Conservation (phyloP, 2,797 vertebrate species). For the Muscicapa striata region DNA sequence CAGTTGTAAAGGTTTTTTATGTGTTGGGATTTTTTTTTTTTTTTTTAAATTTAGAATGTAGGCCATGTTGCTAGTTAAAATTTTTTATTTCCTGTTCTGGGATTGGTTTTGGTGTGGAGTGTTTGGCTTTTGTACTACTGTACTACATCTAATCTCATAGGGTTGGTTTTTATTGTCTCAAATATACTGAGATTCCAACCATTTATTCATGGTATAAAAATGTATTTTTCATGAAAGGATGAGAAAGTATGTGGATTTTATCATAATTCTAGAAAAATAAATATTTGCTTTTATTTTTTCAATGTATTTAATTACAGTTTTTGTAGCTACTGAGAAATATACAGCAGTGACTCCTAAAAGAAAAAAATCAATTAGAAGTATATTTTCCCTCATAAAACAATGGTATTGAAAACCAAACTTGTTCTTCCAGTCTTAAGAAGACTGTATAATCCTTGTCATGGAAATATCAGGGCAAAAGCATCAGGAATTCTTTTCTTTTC, state of each 20-base stretch:
- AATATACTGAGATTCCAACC: background rate
- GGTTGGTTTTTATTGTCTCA: background rate
- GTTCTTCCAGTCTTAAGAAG: background rate
- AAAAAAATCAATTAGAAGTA: background rate
- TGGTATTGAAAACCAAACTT: background rate
- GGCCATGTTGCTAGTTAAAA: background rate
- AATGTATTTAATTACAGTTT: background rate
- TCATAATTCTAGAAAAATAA: background rate
- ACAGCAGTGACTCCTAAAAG: background rate
- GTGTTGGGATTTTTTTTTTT: background rate
- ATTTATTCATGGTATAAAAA: background rate
- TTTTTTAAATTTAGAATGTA: background rate
- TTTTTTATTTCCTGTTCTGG: background rate
- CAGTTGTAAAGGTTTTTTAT: background rate
- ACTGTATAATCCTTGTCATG: background rate
- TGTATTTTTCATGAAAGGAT: background rate
- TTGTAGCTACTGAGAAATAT: background rate
- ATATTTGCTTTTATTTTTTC: accelerated
- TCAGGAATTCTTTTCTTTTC: background rate
- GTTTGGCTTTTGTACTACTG: background rate
- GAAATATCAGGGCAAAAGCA: background rate
- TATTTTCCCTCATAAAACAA: background rate
- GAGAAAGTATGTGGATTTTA: background rate
- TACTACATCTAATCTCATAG: background rate
- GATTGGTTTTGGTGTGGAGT: background rate